Conservation (phyloP, 2,113 vertebrate species). For the Eidolon helvum region DNA sequence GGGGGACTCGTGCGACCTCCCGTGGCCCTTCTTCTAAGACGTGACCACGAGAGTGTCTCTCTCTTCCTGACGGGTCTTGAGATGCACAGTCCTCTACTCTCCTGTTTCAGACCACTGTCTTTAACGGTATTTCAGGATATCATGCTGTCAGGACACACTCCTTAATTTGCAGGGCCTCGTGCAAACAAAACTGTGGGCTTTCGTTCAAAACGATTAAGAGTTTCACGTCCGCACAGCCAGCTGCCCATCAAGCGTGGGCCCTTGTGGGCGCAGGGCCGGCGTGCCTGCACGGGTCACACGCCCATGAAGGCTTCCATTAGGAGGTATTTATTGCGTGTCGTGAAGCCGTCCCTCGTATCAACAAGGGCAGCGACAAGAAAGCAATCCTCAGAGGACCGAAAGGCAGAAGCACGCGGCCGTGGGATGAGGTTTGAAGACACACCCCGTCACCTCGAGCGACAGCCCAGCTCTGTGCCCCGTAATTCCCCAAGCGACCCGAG, state of each 20-base stretch:
- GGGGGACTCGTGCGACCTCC: no score
- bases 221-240: background rate
- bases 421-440: fast-evolving
- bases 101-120: background rate
- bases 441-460: background rate
- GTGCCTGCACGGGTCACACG: background rate
- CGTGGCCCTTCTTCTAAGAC: background rate
- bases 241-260: no score
- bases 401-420: background rate
- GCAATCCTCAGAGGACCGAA: no score
- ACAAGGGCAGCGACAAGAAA: background rate
- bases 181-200: background rate
- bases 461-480: background rate
- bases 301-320: background rate
- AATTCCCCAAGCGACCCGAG: background rate
- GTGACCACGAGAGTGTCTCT: fast-evolving
- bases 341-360: background rate
- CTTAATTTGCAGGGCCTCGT: no score
- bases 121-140: no score
- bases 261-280: no score
- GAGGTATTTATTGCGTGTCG: background rate
- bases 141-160: background rate
- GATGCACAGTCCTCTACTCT: background rate
- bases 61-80: background rate
- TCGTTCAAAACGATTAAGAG: background rate